Evolutionary conservation across 1,140 invertebrate species (phyloP).

Genomic region (Micrasema longulum): DNA sequence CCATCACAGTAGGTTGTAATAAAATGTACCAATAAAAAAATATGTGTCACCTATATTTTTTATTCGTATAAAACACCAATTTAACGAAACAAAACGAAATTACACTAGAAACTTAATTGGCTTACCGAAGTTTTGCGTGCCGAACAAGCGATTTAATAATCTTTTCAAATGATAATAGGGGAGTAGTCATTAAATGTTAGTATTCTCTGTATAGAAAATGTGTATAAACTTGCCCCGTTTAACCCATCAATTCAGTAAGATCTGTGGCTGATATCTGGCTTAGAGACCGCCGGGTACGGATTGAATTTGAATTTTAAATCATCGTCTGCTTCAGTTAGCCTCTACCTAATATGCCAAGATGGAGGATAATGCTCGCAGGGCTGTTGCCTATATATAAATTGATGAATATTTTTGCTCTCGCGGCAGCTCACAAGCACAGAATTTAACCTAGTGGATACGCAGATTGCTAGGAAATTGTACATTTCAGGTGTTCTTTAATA

Average conservation of each 20-base stretch:
- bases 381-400: conserved; percentile 46
- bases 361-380: conserved; percentile 25
- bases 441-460: conserved; percentile 31
- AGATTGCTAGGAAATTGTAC: conserved; percentile 7
- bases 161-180: conserved; percentile 15
- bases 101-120: background rate
- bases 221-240: conserved; percentile 1
- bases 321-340: conserved; percentile 41
- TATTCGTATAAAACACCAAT: conserved; percentile 4
- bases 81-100: background rate
- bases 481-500: too few relatives aligned
- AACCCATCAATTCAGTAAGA: conserved; percentile 33
- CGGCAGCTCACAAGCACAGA: conserved; percentile 2
- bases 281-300: conserved; percentile 29
- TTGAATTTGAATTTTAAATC: conserved; percentile 52
- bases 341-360: conserved; percentile 37
- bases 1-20: too few relatives aligned
- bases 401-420: conserved; percentile 32
- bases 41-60: too few relatives aligned
- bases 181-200: conserved; percentile 16
- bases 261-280: conserved; percentile 28
- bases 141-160: conserved; percentile 18
- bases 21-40: too few relatives aligned
- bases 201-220: background rate
- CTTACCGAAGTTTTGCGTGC: conserved; percentile 20